Evolutionary conservation across 2,797 vertebrate genomes (phyloP).

Genomic region (Sphenopsis melanotis): DNA sequence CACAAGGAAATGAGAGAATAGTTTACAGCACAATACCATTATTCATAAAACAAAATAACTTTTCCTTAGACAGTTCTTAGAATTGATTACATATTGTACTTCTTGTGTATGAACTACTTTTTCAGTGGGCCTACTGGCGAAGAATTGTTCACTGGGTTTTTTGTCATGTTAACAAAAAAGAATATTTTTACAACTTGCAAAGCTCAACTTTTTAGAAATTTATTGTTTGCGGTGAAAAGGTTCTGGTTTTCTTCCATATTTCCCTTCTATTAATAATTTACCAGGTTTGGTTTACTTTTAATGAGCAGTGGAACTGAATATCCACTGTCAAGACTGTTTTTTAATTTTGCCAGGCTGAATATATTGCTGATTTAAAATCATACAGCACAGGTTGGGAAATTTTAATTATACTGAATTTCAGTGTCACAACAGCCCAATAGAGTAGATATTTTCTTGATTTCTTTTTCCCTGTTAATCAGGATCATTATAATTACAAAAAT

Average conservation of each 20-base stretch:
- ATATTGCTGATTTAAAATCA: not conserved
- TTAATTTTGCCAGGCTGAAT: not conserved
- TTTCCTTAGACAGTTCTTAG: not conserved
- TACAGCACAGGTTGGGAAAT: not conserved
- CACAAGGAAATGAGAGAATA: not conserved
- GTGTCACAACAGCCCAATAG: not conserved
- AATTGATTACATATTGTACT: not conserved
- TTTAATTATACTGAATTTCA: not conserved
- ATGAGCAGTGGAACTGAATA: not conserved
- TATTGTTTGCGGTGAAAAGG: not conserved
- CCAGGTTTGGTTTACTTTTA: not conserved
- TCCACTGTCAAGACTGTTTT: not conserved
- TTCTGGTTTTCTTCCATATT: not conserved
- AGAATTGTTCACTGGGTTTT: not conserved
- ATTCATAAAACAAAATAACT: not conserved
- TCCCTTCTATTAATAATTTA: conserved; percentile 6
- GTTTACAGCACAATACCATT: not conserved
- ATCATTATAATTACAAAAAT: not conserved
- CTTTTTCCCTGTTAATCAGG: not conserved
- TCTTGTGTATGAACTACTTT: not conserved
- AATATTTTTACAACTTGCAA: not conserved
- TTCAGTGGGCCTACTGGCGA: not conserved
- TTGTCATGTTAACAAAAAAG: not conserved
- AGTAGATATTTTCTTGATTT: not conserved
- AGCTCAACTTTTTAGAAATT: not conserved